Percentiles rank a stretch among this genome's conserved stretches.
phyloP scores from a whole-genome alignment of 2,797 vertebrate species.

The Apogon talboti region DNA sequence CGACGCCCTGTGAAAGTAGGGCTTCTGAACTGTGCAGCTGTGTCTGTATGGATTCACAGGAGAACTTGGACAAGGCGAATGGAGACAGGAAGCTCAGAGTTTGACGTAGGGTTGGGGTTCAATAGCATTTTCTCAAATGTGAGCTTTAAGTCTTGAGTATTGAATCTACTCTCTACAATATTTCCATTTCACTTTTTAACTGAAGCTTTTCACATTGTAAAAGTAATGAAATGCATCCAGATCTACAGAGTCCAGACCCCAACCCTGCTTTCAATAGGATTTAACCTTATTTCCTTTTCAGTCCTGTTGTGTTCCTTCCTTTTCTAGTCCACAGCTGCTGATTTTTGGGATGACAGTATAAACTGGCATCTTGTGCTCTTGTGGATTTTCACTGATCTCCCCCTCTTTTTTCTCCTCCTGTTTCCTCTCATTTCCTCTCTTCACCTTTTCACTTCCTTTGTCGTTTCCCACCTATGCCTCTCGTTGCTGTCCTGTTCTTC shows the following conservation, averaged over 20 bases:
- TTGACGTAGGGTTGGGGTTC: conserved; percentile 14
- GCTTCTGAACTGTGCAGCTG: background rate
- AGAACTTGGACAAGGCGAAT: background rate
- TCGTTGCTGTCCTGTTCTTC: conserved; percentile 59
- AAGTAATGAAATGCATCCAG: background rate
- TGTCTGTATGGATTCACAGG: background rate
- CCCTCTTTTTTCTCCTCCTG: conserved; percentile 41
- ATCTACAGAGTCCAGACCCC: conserved; percentile 23
- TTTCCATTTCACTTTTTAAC: too few relatives aligned
- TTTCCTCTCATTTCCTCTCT: conserved; percentile 41
- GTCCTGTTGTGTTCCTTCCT: conserved; percentile 46
- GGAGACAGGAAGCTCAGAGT: background rate
- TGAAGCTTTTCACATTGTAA: too few relatives aligned
- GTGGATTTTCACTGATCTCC: conserved; percentile 48
- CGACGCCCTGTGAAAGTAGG: background rate
- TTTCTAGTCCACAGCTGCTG: conserved; percentile 49
- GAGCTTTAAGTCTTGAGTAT: background rate
- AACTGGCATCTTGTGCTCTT: conserved; percentile 32
- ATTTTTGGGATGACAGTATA: conserved; percentile 45
- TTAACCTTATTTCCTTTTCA: conserved; percentile 70
- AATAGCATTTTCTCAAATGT: conserved; percentile 7
- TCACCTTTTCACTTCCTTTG: conserved; percentile 36
- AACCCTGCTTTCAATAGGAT: conserved; percentile 25
- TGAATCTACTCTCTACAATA: background rate
- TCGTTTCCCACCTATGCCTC: conserved; percentile 43